Evolutionary conservation across 2,797 vertebrate species (phyloP), one percentile per base, ranked within the genome.

Genomic region (Sylvia borin): DNA sequence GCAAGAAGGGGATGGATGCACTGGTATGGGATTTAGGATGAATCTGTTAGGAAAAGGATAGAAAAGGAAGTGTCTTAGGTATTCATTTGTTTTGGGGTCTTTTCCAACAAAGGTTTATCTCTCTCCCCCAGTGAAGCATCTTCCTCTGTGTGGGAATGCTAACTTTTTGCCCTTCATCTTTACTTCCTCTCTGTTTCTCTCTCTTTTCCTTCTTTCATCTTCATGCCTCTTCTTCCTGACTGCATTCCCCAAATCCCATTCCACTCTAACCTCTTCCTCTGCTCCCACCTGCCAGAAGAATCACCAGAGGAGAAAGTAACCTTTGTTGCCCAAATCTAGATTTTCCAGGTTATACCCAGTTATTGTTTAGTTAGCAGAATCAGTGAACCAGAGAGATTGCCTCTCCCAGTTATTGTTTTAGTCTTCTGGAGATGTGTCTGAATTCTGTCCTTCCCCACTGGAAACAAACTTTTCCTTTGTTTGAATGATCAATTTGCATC

Each of bases 391-490:
- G 48, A 38, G 70, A 93, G n/a, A 53, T 78, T 70, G 86, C 70
- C 47, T 84, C 55, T 93, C 51, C 58, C 76, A 34, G 76, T 86
- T 85, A 94, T 48, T 94, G 92, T 95, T 96, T 90, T 26, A 80
- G 29, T 55, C 26, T 90, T 79, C 42, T 55, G 62, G 74, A 93
- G 72, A 94, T 55, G 31, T 85, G 87, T 94, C 67, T 89, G 67
- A 94, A 79, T 89, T 92, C 67, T 89, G 82, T 84, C 40, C 60
- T 87, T 25, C 62, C n/a, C 25, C 43, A 58, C 58, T 91, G 92
- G 91, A 95, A 92, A 73, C 42, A 82, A 92, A 84, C n/a, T 85
- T 88, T 48, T 92, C 66, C 55, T 96, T 96, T 96, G 94, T 96
- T 91, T 92, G 62, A 93, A 66, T 3, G 2, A 86, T 94, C 77